phyloP scores from a whole-genome alignment of 2,797 vertebrate species.

The Syndactyla subalaris region DNA sequence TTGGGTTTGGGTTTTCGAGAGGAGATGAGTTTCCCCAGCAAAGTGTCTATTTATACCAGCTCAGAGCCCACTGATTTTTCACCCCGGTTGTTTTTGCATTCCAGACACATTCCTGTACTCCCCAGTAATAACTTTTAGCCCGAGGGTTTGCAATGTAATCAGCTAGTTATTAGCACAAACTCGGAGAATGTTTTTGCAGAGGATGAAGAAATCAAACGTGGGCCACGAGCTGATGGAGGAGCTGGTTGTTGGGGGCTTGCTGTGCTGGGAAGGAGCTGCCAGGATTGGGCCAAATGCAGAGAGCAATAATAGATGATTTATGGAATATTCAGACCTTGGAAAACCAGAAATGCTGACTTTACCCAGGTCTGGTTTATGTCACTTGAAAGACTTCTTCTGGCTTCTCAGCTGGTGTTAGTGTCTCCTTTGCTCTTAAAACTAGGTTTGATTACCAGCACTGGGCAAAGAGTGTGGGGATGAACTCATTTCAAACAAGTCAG shows the following conservation, averaged over 20 bases:
- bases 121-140: conserved; percentile 56
- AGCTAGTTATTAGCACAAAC: conserved; percentile 41
- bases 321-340: neutral
- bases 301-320: neutral
- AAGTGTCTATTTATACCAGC: conserved; percentile 33
- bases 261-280: neutral
- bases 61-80: conserved; percentile 50
- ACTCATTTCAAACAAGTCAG: neutral
- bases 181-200: conserved; percentile 51
- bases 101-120: conserved; percentile 55
- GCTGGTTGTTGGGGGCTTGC: neutral
- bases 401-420: neutral
- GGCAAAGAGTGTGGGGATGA: neutral
- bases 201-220: conserved; percentile 6
- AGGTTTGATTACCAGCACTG: neutral
- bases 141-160: conserved; percentile 59
- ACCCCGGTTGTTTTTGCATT: conserved; percentile 39
- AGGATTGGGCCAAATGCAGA: neutral
- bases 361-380: neutral
- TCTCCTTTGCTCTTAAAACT: neutral
- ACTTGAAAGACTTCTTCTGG: neutral
- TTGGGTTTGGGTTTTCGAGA: neutral
- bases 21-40: neutral
- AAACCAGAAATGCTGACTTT: neutral
- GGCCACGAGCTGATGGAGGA: neutral